Base-by-base conservation (phyloP, 2,888 invertebrate genomes). In the Notocelia uddmanniana region DNA sequence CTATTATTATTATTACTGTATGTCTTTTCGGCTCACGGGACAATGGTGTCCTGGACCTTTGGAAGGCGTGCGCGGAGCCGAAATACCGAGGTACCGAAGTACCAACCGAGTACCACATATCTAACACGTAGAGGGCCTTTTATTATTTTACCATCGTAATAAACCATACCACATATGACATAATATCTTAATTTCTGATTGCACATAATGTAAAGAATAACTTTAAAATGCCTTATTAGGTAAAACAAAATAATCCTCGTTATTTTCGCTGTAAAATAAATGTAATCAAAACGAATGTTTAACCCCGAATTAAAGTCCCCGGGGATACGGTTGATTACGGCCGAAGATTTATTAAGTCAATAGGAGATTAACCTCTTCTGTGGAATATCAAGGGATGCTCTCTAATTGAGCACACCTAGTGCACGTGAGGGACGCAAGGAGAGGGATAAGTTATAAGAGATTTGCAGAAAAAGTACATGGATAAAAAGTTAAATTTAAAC, bases 301-400 rank as follows among this genome's bases (percentile, higher is more conserved):
- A 63, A 50, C 63, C 57, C 57, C 57, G 19, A 31, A 59, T 66
- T 52, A 31, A 58, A 66, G 58, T 70, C 70, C 70, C 58, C 41
- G 11, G 70, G 58, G 70, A 58, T 41, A 9, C 19, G 41, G 15
- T 67, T 59, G 66, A 67, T 67, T 71, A 71, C 66, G 59, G 66
- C 59, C 59, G 73, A 75, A 77, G 79, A 83, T 80, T 79, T 80
- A 81, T 78, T 75, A 77, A 80, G 82, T 80, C 81, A 80, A 83
- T 85, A 83, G 81, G 83, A 84, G 82, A 82, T 85, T 83, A 84
- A 81, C 79, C 79, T 76, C 75, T 73, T 78, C 76, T 73, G 71
- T 70, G 69, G 76, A 67, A 70, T 76, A 73, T 74, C 76, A 74
- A 72, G 73, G 76, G 76, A 72, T 76, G 73, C 74, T 72, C 63